Base-by-base conservation (phyloP, 1,140 invertebrate species). In the Cephus cinctus region DNA sequence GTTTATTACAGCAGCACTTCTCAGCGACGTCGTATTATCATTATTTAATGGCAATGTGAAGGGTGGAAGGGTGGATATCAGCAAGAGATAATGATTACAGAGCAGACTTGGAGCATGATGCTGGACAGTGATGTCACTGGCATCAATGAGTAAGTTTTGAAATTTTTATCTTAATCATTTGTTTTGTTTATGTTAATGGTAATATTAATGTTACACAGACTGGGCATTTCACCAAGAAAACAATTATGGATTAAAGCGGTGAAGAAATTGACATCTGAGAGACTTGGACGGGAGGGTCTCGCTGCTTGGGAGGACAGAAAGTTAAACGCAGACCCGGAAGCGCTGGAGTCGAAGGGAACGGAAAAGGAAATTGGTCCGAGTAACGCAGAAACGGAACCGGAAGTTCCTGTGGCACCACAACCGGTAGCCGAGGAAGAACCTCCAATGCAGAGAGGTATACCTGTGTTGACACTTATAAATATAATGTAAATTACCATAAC, bases 91-190 rank as follows among this genome's bases (percentile, higher is more conserved):
- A 76, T 76, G 74, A 76, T 76, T 74, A 76, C 73, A 66, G 74
- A 77, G 65, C 74, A 77, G 62, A 75, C 74, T 57, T 77, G 75
- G 75, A 76, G 63, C 67, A 77, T 77, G 74, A 77, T 75, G 74
- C 70, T 77, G 69, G 74, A 77, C 63, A 75, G 64, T 58, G 74
- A 77, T 64, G 66, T 72, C 53, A 60, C 71, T 56, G 61, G 72
- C 63, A 67, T 69, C 65, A 73, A 70, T 61, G 74, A 76, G 73
- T 76, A 61, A 65, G 72, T 74, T n/a, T n/a, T n/a, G n/a, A 39
- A 31, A 25, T 44, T 31, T 30, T 2, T 30, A 30, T 12, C 27
- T 30, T 11, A 30, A 11, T 11, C 27, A 30, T 4, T 12, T 30
- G 11, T 12, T 11, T 30, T 12, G 9, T 11, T 30, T 30, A 30